These are phyloP conservation scores for Choloepus didactylus DNA, from an alignment of 2,797 vertebrate species.

Conservation along the genomic window DNA sequence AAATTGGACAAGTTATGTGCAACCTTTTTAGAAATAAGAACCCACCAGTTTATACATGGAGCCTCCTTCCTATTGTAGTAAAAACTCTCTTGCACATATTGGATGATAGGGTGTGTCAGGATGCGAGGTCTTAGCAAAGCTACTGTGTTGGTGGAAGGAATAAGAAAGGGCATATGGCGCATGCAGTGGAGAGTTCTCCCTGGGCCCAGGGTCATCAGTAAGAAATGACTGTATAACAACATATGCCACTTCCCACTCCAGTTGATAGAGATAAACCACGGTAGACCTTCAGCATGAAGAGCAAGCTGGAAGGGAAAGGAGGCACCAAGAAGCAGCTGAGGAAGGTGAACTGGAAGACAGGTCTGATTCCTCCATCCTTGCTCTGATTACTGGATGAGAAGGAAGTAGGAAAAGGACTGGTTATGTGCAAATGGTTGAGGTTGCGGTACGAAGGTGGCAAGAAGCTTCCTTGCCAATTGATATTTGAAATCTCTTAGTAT, in stretches of 20 bases:
- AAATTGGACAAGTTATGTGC: background rate
- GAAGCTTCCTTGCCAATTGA: background rate
- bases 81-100: background rate
- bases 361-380: background rate
- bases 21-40: background rate
- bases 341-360: background rate
- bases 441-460: background rate
- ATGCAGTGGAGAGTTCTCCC: background rate
- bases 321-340: background rate
- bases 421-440: background rate
- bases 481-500: background rate
- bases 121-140: background rate
- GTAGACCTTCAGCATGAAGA: background rate
- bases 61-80: background rate
- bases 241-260: background rate
- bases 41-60: background rate
- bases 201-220: too few relatives aligned
- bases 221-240: background rate
- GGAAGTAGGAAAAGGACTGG: rapidly evolving
- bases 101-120: background rate
- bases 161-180: background rate
- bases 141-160: background rate
- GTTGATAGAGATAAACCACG: background rate
- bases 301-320: background rate
- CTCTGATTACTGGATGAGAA: background rate